A percentile compares a stretch with the other conserved stretches of the same genome.
Evolutionary conservation across 1,140 invertebrate species (phyloP).

Genomic region (Solenopsis fugax): DNA sequence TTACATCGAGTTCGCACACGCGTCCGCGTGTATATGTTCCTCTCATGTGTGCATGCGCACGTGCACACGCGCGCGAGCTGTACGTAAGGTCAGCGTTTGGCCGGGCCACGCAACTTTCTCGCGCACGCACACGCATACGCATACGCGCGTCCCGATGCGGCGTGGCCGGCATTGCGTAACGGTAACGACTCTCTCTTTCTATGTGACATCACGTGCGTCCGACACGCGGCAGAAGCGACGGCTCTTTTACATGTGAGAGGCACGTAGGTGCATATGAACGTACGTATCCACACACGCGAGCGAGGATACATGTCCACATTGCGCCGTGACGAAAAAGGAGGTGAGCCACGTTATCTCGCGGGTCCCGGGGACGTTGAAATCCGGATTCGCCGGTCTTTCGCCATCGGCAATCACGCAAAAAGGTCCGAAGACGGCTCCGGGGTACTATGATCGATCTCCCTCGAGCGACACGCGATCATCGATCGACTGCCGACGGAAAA

Average conservation of each 20-base stretch:
- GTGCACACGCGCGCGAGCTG: constrained; percentile 46
- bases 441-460: constrained; percentile 14
- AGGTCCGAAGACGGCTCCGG: background rate
- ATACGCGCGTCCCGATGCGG: constrained; percentile 48
- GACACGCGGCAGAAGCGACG: constrained; percentile 54
- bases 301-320: background rate
- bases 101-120: constrained; percentile 84
- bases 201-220: constrained; percentile 84
- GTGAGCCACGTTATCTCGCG: constrained; percentile 14
- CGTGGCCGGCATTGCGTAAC: constrained; percentile 83
- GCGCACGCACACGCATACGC: constrained; percentile 62
- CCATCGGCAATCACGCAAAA: constrained; percentile 16
- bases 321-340: constrained; percentile 30
- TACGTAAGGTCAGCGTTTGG: constrained; percentile 86
- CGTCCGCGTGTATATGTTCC: background rate
- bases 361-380: background rate
- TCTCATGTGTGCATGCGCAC: too few relatives aligned
- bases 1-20: background rate
- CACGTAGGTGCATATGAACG: constrained; percentile 67
- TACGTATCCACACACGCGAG: constrained; percentile 25
- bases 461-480: background rate
- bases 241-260: background rate
- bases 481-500: constrained; percentile 7
- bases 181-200: constrained; percentile 87
- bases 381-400: constrained; percentile 17